phyloP scores from a whole-genome alignment of 2,888 invertebrate species.

The Aplocera efformata region DNA sequence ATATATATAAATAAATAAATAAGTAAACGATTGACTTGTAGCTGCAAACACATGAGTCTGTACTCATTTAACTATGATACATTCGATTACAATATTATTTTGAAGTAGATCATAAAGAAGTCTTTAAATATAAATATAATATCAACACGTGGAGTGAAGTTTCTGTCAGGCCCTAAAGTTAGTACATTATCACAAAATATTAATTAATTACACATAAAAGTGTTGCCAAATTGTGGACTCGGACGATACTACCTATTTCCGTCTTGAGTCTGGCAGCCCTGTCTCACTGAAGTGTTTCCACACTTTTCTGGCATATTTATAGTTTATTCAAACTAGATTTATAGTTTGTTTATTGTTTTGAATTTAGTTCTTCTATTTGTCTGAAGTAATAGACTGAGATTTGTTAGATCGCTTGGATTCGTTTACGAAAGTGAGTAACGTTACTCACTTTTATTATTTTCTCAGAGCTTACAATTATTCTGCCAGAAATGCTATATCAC shows the following conservation, averaged over 20 bases:
- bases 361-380: slow-evolving; percentile 36
- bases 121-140: too few species aligned
- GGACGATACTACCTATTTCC: slow-evolving; percentile 15
- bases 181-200: background rate
- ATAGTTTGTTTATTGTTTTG: slow-evolving; percentile 55
- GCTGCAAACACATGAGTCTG: too few species aligned
- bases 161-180: too few species aligned
- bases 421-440: slow-evolving; percentile 20
- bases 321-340: slow-evolving; percentile 47
- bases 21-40: too few species aligned
- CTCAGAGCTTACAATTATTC: background rate
- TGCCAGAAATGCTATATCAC: slow-evolving; percentile 15
- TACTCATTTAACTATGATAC: too few species aligned
- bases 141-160: too few species aligned
- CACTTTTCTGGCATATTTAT: slow-evolving; percentile 48
- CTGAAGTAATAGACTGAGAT: slow-evolving; percentile 31
- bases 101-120: too few species aligned
- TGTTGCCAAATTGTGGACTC: slow-evolving; percentile 16
- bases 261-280: slow-evolving; percentile 33
- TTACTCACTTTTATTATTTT: slow-evolving; percentile 15
- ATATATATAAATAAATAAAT: too few species aligned
- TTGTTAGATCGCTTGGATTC: slow-evolving; percentile 29
- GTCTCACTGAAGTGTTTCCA: slow-evolving; percentile 33
- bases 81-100: too few species aligned
- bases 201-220: slow-evolving; percentile 13